phyloP scores from a whole-genome alignment of 2,888 invertebrate species.

The Quadroppia sp. region DNA sequence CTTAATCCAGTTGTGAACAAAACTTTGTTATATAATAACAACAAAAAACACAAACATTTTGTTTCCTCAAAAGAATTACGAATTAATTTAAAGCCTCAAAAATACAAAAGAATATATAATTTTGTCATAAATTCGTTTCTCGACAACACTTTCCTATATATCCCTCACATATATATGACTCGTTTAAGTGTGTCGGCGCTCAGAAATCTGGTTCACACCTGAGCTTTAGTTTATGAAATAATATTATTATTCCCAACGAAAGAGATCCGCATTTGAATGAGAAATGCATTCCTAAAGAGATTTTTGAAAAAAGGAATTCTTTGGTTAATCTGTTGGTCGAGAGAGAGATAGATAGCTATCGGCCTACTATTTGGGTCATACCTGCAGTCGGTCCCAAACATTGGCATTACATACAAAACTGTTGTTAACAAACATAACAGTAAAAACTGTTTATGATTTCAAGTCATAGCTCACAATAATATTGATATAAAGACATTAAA shows the following conservation, averaged over 20 bases:
- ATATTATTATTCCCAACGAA: neutral
- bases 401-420: neutral
- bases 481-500: no score
- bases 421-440: neutral
- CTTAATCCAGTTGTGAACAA: neutral
- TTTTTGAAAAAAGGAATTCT: neutral
- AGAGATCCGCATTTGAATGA: conserved; percentile 7
- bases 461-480: neutral
- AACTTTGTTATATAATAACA: neutral
- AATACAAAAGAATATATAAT: neutral
- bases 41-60: neutral
- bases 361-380: neutral
- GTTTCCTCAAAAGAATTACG: neutral
- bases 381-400: neutral
- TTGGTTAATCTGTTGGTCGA: neutral
- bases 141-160: neutral
- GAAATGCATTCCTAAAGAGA: neutral
- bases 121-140: neutral
- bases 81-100: neutral
- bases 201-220: conserved; percentile 3
- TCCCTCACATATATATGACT: no score
- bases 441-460: neutral
- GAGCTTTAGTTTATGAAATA: neutral
- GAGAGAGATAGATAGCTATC: neutral
- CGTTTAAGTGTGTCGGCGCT: neutral